Conservation (phyloP, 2,888 invertebrate genomes). For the Serripes groenlandicus region DNA sequence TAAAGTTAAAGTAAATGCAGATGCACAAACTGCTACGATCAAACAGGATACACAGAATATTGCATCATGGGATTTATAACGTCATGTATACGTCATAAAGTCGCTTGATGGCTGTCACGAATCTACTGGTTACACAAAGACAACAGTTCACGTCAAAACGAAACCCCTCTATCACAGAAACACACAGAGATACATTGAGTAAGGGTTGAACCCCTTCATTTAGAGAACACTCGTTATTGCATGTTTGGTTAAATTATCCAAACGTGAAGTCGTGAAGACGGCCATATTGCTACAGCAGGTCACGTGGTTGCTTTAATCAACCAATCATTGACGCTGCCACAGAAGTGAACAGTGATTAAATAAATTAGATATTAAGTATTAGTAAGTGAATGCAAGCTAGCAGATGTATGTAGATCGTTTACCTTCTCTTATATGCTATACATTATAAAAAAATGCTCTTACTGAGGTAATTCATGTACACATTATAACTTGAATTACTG, state of each 20-base stretch:
- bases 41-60: slow-evolving; percentile 5
- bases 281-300: slow-evolving; percentile 21
- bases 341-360: slow-evolving; percentile 24
- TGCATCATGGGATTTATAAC: slow-evolving; percentile 17
- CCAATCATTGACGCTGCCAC: slow-evolving; percentile 17
- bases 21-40: neutral
- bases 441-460: too few relatives aligned
- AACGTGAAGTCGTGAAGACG: slow-evolving; percentile 44
- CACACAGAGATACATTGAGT: slow-evolving; percentile 14
- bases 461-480: too few relatives aligned
- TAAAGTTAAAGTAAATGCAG: slow-evolving; percentile 5
- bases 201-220: slow-evolving; percentile 18
- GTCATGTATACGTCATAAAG: neutral
- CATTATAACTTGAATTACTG: too few relatives aligned
- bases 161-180: neutral
- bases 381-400: slow-evolving; percentile 19
- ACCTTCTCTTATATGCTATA: too few relatives aligned
- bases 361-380: slow-evolving; percentile 20
- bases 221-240: slow-evolving; percentile 52
- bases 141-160: neutral
- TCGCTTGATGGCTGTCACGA: slow-evolving; percentile 8
- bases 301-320: neutral
- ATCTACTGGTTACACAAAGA: neutral
- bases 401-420: neutral
- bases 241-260: slow-evolving; percentile 36